These are phyloP conservation scores for Emmelina monodactyla DNA, from an alignment of 2,888 invertebrate genomes.

Conservation along the genomic window DNA sequence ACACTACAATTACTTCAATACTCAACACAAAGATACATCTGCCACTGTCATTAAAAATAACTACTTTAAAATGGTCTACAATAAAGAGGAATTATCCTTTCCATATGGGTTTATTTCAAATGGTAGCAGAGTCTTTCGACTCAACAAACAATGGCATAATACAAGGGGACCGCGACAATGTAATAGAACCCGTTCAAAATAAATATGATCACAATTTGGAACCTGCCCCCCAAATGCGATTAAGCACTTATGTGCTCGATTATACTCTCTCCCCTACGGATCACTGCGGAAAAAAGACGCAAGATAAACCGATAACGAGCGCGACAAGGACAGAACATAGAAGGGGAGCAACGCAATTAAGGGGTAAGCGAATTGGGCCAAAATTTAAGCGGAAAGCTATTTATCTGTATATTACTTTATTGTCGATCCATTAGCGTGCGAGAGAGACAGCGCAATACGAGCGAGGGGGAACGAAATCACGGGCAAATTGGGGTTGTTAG, in stretches of 20 bases:
- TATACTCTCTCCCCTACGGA: conserved; percentile 44
- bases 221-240: conserved; percentile 56
- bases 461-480: conserved; percentile 14
- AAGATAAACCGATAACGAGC: conserved; percentile 14
- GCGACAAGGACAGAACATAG: conserved; percentile 25
- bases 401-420: conserved; percentile 64
- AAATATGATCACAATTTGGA: conserved; percentile 49
- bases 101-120: not conserved
- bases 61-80: conserved; percentile 28
- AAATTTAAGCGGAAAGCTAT: conserved; percentile 62
- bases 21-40: conserved; percentile 19
- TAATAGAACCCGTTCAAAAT: conserved; percentile 44
- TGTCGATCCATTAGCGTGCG: conserved; percentile 56
- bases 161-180: conserved; percentile 30
- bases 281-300: conserved; percentile 28
- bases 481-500: conserved; percentile 42
- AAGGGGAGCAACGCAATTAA: conserved; percentile 58
- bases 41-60: conserved; percentile 31
- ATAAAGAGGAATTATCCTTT: conserved; percentile 14
- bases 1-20: conserved; percentile 32
- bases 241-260: conserved; percentile 63
- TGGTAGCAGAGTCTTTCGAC: conserved; percentile 32
- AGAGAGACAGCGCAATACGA: conserved; percentile 28
- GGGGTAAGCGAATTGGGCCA: conserved; percentile 55
- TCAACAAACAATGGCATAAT: conserved; percentile 53